Conservation (phyloP, 30 jellyfish, hydroid and myxozoan species). For the Cassiopea andromeda region DNA sequence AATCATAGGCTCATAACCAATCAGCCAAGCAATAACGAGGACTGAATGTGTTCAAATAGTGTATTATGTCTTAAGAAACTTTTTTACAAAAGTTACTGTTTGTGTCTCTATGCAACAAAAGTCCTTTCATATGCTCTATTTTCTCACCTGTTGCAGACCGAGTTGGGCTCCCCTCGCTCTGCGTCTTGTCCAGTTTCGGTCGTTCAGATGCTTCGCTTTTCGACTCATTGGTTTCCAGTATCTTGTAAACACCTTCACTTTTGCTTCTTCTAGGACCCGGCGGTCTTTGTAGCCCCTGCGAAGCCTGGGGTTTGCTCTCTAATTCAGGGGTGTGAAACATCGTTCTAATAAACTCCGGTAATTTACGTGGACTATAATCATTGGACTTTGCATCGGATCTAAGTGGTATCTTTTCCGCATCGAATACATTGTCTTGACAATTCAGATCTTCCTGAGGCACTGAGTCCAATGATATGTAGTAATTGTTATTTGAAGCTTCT, state of each 20-base stretch:
- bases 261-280: slow-evolving; percentile 41
- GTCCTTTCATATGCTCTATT: not conserved
- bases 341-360: not conserved
- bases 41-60: too few species aligned
- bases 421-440: not conserved
- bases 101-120: too few species aligned
- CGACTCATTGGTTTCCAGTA: not conserved
- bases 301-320: not conserved
- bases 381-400: not conserved
- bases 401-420: too few species aligned
- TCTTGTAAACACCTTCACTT: slow-evolving; percentile 51
- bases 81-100: too few species aligned
- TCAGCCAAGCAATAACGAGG: too few species aligned
- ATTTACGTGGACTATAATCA: not conserved
- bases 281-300: slow-evolving; percentile 23
- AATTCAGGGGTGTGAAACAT: slow-evolving; percentile 15
- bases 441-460: not conserved
- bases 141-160: slow-evolving; percentile 12
- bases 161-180: slow-evolving; percentile 30
- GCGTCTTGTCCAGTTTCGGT: slow-evolving; percentile 28
- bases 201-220: not conserved
- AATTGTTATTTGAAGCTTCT: not conserved
- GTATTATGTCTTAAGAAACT: too few species aligned
- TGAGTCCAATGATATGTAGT: not conserved
- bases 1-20: too few species aligned